Evolutionary conservation across 2,113 vertebrate species (phyloP), one percentile per base, ranked within the genome.

Genomic region (Dipodomys merriami): DNA sequence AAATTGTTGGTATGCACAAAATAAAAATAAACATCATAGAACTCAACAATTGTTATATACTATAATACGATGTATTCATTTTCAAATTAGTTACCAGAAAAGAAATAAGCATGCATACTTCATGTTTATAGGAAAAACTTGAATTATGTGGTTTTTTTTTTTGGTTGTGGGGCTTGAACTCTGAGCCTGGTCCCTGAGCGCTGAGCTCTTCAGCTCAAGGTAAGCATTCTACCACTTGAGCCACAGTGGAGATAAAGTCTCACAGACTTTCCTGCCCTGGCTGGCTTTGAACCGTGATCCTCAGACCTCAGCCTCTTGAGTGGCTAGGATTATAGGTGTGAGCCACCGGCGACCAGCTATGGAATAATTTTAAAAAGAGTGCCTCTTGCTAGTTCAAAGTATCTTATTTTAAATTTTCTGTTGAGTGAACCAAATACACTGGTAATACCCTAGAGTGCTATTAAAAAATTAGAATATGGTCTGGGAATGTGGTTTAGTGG

Each of bases 21-120:
- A 29, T 1, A 83, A 57, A 67, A 90, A 90, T 44, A 57, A 82
- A 86, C 72, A 30, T 3, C 68, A 79, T 1, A 87, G 23, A 80
- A 83, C 15, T 30, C 11, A 88, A 78, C 49, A 82, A 30, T 93
- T 60, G 7, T 65, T 88, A 76, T 69, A 7, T 57, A 57, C 53
- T 57, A 49, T 84, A 85, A 85, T 60, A 16, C 46, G 16, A 64
- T 16, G 80, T 19, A 78, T 1, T 85, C 62, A 74, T 76, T 87
- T 94, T 91, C 49, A 93, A 82, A 85, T 74, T 49, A 85, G 23
- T 57, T 57, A 74, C 35, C n/a, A 86, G 46, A 92, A 96, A 88
- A 88, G 46, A 64, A 90, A 65, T 68, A 15, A 80, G 57, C 4
- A 64, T 7, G 18, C 10, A 57, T 29, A 92, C 11, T 27, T 71